Conservation (phyloP, 2,797 vertebrate species). For the Malacoctenus gilli region DNA sequence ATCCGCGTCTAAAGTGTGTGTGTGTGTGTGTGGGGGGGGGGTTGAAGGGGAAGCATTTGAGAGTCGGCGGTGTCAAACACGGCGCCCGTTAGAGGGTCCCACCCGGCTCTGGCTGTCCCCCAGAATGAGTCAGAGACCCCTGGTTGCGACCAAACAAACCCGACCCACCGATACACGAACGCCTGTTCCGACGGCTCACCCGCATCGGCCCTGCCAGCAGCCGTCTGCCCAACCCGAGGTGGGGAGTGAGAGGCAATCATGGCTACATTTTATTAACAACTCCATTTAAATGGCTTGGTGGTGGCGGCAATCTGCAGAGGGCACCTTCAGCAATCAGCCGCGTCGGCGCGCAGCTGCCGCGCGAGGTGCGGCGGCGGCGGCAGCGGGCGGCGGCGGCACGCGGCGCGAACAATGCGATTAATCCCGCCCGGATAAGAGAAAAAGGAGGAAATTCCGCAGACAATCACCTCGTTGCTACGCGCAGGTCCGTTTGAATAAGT, state of each 20-base stretch:
- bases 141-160: no score
- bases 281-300: slow-evolving; percentile 74
- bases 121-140: no score
- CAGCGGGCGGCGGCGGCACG: slow-evolving; percentile 48
- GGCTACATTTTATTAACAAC: slow-evolving; percentile 75
- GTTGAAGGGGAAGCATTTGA: no score
- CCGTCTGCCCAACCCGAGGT: slow-evolving; percentile 57
- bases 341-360: slow-evolving; percentile 66
- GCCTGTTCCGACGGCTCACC: slow-evolving; percentile 24
- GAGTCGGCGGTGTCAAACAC: no score
- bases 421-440: slow-evolving; percentile 68
- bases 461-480: slow-evolving; percentile 71
- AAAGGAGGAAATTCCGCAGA: slow-evolving; percentile 65
- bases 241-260: slow-evolving; percentile 71
- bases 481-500: slow-evolving; percentile 73
- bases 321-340: slow-evolving; percentile 80
- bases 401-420: slow-evolving; percentile 69
- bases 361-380: slow-evolving; percentile 62
- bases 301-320: slow-evolving; percentile 75
- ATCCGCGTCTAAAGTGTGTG: no score
- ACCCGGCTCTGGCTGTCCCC: no score
- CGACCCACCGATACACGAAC: no score
- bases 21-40: no score
- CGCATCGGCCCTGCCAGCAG: slow-evolving; percentile 37
- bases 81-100: no score